Conservation (phyloP, 2,113 vertebrate genomes). For the Crypturellus undulatus region DNA sequence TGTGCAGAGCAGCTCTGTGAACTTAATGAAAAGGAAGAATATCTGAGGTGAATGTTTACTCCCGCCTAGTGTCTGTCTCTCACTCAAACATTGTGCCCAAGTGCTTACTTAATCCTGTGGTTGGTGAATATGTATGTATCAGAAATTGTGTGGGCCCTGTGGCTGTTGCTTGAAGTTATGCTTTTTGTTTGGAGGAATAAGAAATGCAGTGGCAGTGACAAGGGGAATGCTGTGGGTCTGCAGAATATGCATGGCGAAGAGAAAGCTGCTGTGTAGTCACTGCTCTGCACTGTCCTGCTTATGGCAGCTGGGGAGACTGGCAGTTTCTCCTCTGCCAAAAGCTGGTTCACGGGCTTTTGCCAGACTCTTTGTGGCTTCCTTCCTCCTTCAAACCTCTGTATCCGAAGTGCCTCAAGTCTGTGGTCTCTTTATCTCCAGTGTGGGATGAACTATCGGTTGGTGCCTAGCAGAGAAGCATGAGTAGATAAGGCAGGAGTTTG, state of each 20-base stretch:
- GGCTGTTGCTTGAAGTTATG: neutral
- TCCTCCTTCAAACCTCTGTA: neutral
- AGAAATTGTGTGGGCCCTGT: neutral
- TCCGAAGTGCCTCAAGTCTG: neutral
- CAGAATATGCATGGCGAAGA: conserved; percentile 71
- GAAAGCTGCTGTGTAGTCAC: conserved; percentile 85
- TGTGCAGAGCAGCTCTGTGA: neutral
- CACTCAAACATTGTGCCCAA: neutral
- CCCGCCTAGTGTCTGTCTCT: neutral
- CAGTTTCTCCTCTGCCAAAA: neutral
- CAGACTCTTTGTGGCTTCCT: neutral
- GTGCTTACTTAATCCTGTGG: neutral
- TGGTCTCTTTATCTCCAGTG: neutral
- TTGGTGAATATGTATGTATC: neutral
- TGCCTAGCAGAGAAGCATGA: neutral
- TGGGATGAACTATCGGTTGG: neutral
- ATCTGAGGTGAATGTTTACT: neutral
- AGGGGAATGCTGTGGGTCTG: conserved; percentile 41
- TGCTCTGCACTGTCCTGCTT: conserved; percentile 83
- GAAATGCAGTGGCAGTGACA: neutral
- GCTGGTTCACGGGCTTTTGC: neutral
- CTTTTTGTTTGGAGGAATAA: neutral
- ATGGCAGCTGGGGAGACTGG: neutral
- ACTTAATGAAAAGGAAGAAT: neutral
- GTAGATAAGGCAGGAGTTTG: neutral